Evolutionary conservation across 2,113 vertebrate species (phyloP).

Genomic region (Malurus melanocephalus): DNA sequence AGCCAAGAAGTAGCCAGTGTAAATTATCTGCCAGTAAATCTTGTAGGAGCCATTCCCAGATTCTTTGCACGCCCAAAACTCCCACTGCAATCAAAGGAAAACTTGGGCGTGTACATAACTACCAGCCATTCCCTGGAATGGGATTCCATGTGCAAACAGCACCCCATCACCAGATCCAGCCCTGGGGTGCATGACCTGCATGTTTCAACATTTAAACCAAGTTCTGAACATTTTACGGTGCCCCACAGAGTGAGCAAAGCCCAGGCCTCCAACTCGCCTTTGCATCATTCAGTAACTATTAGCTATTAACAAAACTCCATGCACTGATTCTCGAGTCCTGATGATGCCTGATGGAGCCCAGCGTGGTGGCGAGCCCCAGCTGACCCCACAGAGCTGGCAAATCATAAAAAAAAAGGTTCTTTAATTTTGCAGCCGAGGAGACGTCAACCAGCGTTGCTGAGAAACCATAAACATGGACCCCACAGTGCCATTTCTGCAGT

Average conservation of each 20-base stretch:
- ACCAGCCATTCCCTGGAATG: not conserved
- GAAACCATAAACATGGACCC: constrained; percentile 56
- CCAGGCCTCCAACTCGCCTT: not conserved
- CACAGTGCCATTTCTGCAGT: constrained; percentile 43
- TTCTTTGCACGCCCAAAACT: not conserved
- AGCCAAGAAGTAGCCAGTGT: constrained; percentile 27
- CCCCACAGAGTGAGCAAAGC: not conserved
- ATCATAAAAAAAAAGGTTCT: not conserved
- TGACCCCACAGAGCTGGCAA: not conserved
- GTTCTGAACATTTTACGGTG: not conserved
- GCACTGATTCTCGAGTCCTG: not conserved
- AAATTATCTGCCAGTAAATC: constrained; percentile 31
- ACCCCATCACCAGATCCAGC: not conserved
- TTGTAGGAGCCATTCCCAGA: not conserved
- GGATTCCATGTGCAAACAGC: not conserved
- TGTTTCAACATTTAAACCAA: not conserved
- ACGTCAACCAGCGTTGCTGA: constrained; percentile 37
- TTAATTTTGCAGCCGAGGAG: constrained; percentile 28
- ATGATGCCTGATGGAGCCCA: not conserved
- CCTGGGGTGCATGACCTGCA: not conserved
- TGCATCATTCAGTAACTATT: not conserved
- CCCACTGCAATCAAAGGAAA: not conserved
- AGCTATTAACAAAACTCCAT: not conserved
- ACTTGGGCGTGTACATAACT: not conserved
- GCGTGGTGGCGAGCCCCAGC: not conserved